These are phyloP conservation scores for Chrysomallon squamiferum DNA, from an alignment of 1,140 invertebrate species.

Conservation along the genomic window DNA sequence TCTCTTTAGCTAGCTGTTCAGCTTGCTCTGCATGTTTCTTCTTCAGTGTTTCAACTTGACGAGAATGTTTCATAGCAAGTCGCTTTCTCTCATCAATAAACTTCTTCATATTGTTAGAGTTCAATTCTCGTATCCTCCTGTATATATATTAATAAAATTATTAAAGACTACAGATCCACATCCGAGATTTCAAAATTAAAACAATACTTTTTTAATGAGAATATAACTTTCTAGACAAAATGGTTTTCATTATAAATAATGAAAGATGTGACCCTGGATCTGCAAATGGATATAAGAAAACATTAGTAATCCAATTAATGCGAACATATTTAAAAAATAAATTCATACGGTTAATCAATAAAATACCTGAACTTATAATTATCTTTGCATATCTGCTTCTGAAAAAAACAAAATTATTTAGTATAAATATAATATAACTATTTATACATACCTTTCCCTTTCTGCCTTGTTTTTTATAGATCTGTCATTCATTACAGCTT, in stretches of 20 bases:
- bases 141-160: constrained; percentile 5
- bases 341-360: too few species aligned
- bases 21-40: constrained; percentile 91
- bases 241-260: background rate
- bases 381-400: too few species aligned
- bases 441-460: constrained; percentile 82
- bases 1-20: constrained; percentile 88
- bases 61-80: constrained; percentile 86
- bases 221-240: background rate
- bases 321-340: too few species aligned
- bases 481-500: constrained; percentile 94
- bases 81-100: constrained; percentile 96
- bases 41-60: constrained; percentile 93
- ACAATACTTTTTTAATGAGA: background rate
- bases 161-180: background rate
- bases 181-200: background rate
- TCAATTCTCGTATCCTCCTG: constrained; percentile 83
- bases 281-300: too few species aligned
- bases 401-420: too few species aligned
- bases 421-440: too few species aligned
- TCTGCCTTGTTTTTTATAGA: constrained; percentile 97
- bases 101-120: constrained; percentile 98
- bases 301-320: too few species aligned
- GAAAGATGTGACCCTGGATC: background rate
- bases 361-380: too few species aligned